Conservation (phyloP, 2,797 vertebrate species). For the Astyanax mexicanus region DNA sequence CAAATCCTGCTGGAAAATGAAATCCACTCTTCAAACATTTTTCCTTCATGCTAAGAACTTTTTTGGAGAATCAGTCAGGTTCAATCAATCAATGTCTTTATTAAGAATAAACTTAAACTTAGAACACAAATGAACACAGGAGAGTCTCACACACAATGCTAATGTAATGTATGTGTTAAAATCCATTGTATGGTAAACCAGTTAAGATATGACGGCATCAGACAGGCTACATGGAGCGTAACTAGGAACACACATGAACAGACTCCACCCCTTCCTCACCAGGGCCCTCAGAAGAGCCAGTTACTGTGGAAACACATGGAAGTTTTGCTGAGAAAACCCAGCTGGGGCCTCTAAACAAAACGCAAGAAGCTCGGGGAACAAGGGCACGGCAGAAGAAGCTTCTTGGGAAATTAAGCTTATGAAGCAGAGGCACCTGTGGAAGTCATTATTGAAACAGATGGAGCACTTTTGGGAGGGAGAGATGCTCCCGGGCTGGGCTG, state of each 20-base stretch:
- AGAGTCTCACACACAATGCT: neutral
- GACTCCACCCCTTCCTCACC: slow-evolving; percentile 12
- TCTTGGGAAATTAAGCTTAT: slow-evolving; percentile 48
- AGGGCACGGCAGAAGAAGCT: slow-evolving; percentile 33
- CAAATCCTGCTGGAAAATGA: too few relatives aligned
- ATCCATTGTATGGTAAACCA: neutral
- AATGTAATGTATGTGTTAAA: neutral
- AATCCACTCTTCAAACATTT: too few relatives aligned
- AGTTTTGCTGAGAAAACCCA: slow-evolving; percentile 25
- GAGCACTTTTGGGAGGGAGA: slow-evolving; percentile 29
- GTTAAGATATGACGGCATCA: slow-evolving; percentile 37
- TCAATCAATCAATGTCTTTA: too few relatives aligned
- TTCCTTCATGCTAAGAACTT: too few relatives aligned
- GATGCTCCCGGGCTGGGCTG: slow-evolving; percentile 9
- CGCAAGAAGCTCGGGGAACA: slow-evolving; percentile 31
- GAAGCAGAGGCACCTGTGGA: slow-evolving; percentile 50
- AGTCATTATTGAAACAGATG: slow-evolving; percentile 51
- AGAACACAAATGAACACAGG: neutral
- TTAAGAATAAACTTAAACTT: too few relatives aligned
- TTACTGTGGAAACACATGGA: slow-evolving; percentile 46
- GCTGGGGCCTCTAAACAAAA: slow-evolving; percentile 42
- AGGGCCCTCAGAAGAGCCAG: slow-evolving; percentile 19
- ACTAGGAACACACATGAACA: slow-evolving; percentile 31
- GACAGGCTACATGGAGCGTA: slow-evolving; percentile 44
- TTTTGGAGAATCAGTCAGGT: too few relatives aligned